Evolutionary conservation across 2,797 vertebrate genomes (phyloP).

Genomic region (Epinephelus awoara): DNA sequence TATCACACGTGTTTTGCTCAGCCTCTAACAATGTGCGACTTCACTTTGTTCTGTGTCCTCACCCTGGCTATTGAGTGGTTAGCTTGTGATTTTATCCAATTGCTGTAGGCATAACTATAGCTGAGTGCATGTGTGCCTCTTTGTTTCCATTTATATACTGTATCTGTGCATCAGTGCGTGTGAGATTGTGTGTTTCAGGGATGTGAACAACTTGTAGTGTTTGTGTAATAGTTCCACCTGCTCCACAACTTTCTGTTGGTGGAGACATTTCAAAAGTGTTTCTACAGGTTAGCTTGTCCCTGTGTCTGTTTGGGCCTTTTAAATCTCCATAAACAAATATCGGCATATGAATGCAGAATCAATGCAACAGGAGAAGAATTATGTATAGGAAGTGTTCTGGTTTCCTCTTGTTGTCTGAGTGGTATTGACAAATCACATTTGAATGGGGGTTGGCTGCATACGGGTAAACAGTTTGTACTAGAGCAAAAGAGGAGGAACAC

Average conservation of each 20-base stretch:
- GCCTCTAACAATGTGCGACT: constrained; percentile 22
- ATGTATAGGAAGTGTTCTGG: too few relatives aligned
- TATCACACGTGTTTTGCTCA: constrained; percentile 37
- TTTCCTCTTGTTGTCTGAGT: too few relatives aligned
- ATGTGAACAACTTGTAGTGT: constrained; percentile 28
- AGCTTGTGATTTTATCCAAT: constrained; percentile 26
- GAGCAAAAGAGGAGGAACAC: too few relatives aligned
- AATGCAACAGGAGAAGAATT: too few relatives aligned
- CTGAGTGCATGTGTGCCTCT: constrained; percentile 45
- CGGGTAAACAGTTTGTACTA: too few relatives aligned
- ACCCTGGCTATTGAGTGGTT: constrained; percentile 15
- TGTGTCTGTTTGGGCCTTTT: constrained; percentile 91
- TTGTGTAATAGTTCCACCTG: neutral
- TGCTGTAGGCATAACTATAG: constrained; percentile 13
- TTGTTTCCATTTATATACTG: constrained; percentile 25
- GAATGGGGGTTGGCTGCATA: too few relatives aligned
- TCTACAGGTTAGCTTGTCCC: constrained; percentile 84
- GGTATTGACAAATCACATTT: too few relatives aligned
- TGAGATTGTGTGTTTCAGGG: constrained; percentile 27
- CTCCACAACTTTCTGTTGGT: neutral
- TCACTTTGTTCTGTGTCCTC: constrained; percentile 34
- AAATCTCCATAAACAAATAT: too few relatives aligned
- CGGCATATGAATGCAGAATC: too few relatives aligned
- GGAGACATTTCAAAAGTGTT: neutral
- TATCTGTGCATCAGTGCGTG: constrained; percentile 1